phyloP scores from a whole-genome alignment of 2,797 vertebrate genomes.

The Anguilla pacifica region DNA sequence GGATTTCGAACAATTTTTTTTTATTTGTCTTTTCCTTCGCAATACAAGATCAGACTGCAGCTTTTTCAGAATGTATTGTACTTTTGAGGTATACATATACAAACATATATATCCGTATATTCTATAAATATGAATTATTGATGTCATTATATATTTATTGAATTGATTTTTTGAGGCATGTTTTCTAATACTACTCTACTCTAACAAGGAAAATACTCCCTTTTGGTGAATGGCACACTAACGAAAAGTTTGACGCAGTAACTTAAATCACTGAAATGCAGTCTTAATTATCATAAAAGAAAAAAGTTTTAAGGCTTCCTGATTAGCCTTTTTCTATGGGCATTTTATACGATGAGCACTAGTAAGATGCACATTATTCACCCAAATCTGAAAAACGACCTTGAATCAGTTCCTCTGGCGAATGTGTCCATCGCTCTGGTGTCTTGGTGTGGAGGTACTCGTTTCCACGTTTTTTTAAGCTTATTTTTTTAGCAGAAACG shows the following conservation, averaged over 20 bases:
- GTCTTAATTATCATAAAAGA: background rate
- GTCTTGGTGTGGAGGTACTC: background rate
- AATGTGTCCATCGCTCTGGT: background rate
- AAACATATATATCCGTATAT: conserved; percentile 35
- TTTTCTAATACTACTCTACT: conserved; percentile 23
- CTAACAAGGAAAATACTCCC: background rate
- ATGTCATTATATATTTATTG: conserved; percentile 46
- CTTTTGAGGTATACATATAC: conserved; percentile 29
- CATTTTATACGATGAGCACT: background rate
- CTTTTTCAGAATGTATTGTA: conserved; percentile 18
- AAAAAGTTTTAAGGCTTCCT: background rate
- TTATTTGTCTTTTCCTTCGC: background rate
- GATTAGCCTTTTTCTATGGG: background rate
- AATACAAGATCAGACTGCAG: conserved; percentile 13
- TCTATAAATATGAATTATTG: conserved; percentile 49
- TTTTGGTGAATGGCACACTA: conserved; percentile 6
- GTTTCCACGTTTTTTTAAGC: background rate
- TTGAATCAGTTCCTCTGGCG: background rate
- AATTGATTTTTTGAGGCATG: conserved; percentile 25
- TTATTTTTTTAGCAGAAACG: background rate
- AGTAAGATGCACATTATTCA: background rate
- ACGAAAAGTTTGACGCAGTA: background rate
- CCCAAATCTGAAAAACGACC: background rate
- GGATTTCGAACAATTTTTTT: background rate
- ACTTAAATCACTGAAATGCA: background rate